These are phyloP conservation scores for Acanthisitta chloris DNA, from an alignment of 2,113 vertebrate species.

Conservation along the genomic window DNA sequence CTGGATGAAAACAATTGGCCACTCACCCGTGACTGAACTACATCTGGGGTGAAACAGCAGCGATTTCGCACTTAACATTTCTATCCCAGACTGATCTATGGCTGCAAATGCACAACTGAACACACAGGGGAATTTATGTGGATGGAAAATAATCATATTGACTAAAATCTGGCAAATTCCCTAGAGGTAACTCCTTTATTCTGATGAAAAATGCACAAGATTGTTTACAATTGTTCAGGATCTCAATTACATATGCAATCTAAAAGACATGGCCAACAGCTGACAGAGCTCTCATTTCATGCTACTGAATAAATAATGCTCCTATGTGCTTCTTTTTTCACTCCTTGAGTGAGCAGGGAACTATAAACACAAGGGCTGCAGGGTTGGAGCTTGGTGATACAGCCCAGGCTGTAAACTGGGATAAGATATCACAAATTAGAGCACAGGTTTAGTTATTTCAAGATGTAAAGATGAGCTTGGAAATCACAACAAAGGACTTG, in stretches of 20 bases:
- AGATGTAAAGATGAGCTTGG: not conserved
- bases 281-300: not conserved
- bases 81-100: not conserved
- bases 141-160: conserved; percentile 20
- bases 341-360: not conserved
- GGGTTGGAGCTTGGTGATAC: not conserved
- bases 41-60: conserved; percentile 3
- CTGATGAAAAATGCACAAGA: not conserved
- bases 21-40: not conserved
- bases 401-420: not conserved
- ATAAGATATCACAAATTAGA: not conserved
- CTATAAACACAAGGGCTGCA: not conserved
- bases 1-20: not conserved
- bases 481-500: not conserved
- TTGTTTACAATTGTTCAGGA: conserved; percentile 25
- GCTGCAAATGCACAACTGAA: not conserved
- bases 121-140: conserved; percentile 15
- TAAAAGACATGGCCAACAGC: conserved; percentile 37
- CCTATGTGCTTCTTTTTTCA: not conserved
- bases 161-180: conserved; percentile 22
- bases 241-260: conserved; percentile 18
- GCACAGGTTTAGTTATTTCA: not conserved
- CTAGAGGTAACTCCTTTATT: conserved; percentile 9
- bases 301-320: conserved; percentile 31
- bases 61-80: conserved; percentile 2